Evolutionary conservation across 1,140 invertebrate genomes (phyloP), one percentile per base, ranked within the genome.

Genomic region (honey bee (Apis mellifera)): DNA sequence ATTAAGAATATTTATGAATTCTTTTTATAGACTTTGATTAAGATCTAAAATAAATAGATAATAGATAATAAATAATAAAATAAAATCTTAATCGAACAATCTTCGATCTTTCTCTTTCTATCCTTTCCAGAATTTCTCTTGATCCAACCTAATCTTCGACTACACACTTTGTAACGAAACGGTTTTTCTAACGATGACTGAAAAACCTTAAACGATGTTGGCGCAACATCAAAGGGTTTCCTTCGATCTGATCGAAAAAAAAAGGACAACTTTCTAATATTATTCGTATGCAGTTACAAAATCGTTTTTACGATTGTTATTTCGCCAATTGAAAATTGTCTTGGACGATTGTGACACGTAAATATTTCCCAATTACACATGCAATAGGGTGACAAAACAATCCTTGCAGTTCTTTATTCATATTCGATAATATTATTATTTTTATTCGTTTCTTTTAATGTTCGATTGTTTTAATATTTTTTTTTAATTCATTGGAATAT

Each of bases 271-370:
- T 87, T 84, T 87, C 78, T 87, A 83, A 75, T 54, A 42, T 82
- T 65, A 78, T 78, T 73, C 74, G 69, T 32, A 80, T 77, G 69
- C 69, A 60, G 54, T 86, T 73, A 59, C 68, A 23, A 65, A 80
- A 72, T 54, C 72, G 54, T 79, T 87, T 85, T 78, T 74, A 72
- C 70, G n/a, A 80, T 55, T 48, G 23, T 78, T 74, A 23, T 84
- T 74, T 75, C 78, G 48, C 60, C 54, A 59, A 73, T 55, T 79
- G 81, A 78, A 54, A 70, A 82, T 78, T 50, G 57, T 71, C 21
- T n/a, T 48, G 17, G 15, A 0, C 23, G 74, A 84, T 80, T 78
- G 57, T 50, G 76, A 78, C 75, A 59, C 48, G 9, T 50, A 12
- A 11, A 17, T 32, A 54, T 79, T 78, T 65, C 76, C 15, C 23